Conservation (phyloP, 2,113 vertebrate species). For the Bambusicola thoracicus region DNA sequence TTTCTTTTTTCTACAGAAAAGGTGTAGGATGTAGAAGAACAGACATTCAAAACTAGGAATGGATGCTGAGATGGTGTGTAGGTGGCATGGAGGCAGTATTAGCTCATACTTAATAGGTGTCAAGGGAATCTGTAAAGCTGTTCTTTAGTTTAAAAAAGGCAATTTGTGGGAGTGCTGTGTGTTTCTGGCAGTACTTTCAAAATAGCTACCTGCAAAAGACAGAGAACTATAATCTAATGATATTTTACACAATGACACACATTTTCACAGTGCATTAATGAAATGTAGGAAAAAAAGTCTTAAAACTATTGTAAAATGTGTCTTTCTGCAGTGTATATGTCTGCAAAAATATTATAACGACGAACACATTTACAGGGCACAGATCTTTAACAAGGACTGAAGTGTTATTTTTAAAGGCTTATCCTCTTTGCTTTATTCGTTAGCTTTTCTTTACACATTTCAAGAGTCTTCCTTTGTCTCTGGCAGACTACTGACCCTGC, state of each 20-base stretch:
- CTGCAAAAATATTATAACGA: neutral
- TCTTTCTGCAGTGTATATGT: neutral
- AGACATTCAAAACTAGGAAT: conserved; percentile 60
- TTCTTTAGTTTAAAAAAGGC: conserved; percentile 63
- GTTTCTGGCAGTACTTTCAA: conserved; percentile 69
- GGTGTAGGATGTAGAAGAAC: conserved; percentile 60
- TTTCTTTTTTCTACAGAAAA: neutral
- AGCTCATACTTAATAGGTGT: conserved; percentile 64
- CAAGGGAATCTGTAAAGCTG: conserved; percentile 50
- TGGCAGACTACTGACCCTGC: neutral
- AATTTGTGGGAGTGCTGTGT: conserved; percentile 62
- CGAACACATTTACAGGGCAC: neutral
- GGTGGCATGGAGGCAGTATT: conserved; percentile 65
- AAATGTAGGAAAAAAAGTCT: conserved; percentile 33
- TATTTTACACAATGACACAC: conserved; percentile 53
- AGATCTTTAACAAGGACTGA: neutral
- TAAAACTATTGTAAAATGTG: conserved; percentile 20
- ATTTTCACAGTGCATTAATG: conserved; percentile 58
- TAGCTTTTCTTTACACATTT: neutral
- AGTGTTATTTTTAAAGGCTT: neutral
- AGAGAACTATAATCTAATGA: conserved; percentile 61
- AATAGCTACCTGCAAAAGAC: conserved; percentile 59
- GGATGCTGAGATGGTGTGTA: conserved; percentile 22
- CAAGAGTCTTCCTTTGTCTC: neutral
- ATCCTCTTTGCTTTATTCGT: neutral